These are phyloP conservation scores for Glyptemys insculpta DNA, from an alignment of 2,797 vertebrate species.

Conservation along the genomic window DNA sequence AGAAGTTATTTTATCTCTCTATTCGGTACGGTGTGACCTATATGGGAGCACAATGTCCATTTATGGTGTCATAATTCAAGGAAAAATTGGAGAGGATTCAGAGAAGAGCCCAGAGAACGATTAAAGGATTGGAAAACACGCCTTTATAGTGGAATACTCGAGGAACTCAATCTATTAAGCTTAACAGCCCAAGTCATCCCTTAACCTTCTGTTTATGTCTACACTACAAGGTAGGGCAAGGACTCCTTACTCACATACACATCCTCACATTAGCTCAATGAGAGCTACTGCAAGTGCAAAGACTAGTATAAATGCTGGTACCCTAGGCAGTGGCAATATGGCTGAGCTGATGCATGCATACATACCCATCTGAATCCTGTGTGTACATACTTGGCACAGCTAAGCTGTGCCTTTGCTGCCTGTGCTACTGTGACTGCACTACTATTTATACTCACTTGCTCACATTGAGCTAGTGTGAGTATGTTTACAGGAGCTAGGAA, in stretches of 20 bases:
- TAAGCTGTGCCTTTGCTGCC: background rate
- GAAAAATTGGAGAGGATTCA: background rate
- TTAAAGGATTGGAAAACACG: background rate
- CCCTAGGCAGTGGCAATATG: background rate
- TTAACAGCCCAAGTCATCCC: no score
- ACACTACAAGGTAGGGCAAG: background rate
- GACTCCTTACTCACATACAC: background rate
- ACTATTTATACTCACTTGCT: background rate
- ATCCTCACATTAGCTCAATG: background rate
- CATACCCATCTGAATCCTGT: background rate
- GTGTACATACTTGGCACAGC: background rate
- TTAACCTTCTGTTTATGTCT: no score
- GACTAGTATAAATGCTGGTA: background rate
- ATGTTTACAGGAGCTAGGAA: background rate
- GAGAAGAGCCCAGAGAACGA: slow-evolving; percentile 13
- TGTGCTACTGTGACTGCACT: background rate
- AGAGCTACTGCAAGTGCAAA: background rate
- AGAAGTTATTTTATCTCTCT: background rate
- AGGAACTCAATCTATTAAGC: background rate
- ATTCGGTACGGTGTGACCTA: background rate
- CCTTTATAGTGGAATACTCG: background rate
- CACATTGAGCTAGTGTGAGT: background rate
- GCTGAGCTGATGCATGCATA: background rate
- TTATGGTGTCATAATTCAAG: background rate
- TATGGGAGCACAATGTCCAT: background rate